A percentile compares a stretch with the other conserved stretches of the same genome.
Conservation (phyloP, 2,888 invertebrate species). For the Thyatira batis region DNA sequence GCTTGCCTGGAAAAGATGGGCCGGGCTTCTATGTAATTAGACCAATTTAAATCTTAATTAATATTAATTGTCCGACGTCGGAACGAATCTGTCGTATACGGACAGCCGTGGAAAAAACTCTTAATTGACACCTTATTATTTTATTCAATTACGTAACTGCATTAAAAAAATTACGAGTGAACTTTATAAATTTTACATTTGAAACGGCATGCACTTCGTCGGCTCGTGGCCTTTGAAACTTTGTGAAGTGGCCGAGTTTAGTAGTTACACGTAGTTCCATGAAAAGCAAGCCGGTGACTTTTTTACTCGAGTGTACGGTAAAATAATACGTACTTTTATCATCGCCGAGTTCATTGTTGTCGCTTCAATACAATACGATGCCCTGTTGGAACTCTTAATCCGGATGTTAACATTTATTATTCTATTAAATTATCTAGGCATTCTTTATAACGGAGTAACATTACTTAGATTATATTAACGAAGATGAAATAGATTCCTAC, state of each 20-base stretch:
- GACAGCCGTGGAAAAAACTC: constrained; percentile 62
- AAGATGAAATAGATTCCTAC: too few relatives aligned
- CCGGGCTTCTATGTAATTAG: constrained; percentile 79
- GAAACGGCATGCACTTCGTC: constrained; percentile 22
- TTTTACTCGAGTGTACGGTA: constrained; percentile 61
- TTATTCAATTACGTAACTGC: constrained; percentile 40
- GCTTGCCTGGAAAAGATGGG: constrained; percentile 64
- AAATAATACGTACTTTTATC: constrained; percentile 69
- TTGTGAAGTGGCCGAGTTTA: constrained; percentile 44
- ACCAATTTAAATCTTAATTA: constrained; percentile 83
- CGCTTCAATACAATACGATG: constrained; percentile 69
- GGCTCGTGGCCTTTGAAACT: constrained; percentile 37
- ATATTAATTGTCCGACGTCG: constrained; percentile 81
- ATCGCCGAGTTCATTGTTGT: constrained; percentile 63
- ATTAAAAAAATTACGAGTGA: constrained; percentile 25
- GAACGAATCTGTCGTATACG: constrained; percentile 79
- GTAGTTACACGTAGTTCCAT: constrained; percentile 30
- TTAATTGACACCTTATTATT: constrained; percentile 45
- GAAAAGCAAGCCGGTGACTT: constrained; percentile 40
- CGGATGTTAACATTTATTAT: constrained; percentile 80
- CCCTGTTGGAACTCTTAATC: constrained; percentile 72
- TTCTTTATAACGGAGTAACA: constrained; percentile 10
- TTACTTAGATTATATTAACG: neutral
- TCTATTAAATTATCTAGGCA: constrained; percentile 64
- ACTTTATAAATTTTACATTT: constrained; percentile 19